These are phyloP conservation scores for Choloepus hoffmanni DNA, from an alignment of 2,113 vertebrate species.

Conservation along the genomic window DNA sequence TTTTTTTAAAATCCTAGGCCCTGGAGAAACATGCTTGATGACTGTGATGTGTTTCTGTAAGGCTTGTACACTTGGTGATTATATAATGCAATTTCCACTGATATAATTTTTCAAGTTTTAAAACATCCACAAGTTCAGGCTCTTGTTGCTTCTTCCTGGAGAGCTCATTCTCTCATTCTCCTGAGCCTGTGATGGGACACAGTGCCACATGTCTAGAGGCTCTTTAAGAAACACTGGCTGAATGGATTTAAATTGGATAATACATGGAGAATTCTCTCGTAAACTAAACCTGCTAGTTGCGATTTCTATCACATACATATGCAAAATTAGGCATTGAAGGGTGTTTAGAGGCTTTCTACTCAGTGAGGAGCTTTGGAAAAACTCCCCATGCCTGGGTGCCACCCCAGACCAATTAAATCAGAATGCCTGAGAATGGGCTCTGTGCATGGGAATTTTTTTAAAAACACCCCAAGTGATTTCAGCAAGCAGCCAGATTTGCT, in stretches of 20 bases:
- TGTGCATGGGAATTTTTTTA: rapidly evolving
- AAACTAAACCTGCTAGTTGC: neutral
- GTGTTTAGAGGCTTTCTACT: neutral
- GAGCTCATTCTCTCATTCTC: neutral
- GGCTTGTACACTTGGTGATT: rapidly evolving
- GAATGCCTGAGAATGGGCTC: neutral
- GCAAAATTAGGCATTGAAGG: neutral
- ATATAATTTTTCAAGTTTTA: neutral
- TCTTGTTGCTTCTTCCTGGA: neutral
- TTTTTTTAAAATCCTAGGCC: too few relatives aligned
- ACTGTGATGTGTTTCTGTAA: neutral
- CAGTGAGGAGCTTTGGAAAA: neutral
- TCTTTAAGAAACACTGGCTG: neutral
- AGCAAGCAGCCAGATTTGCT: too few relatives aligned
- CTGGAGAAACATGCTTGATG: rapidly evolving
- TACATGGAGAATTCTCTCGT: neutral
- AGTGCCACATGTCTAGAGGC: neutral
- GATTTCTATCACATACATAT: rapidly evolving
- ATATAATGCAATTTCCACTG: neutral
- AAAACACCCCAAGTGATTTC: neutral
- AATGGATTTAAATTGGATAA: neutral
- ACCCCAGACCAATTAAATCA: rapidly evolving
- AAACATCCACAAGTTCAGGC: neutral
- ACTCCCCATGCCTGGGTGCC: too few relatives aligned
- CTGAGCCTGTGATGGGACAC: rapidly evolving